Percentiles rank a stretch among this genome's conserved stretches.
Conservation (phyloP, 1,140 invertebrate genomes). For the Dufourea novaeangliae region DNA sequence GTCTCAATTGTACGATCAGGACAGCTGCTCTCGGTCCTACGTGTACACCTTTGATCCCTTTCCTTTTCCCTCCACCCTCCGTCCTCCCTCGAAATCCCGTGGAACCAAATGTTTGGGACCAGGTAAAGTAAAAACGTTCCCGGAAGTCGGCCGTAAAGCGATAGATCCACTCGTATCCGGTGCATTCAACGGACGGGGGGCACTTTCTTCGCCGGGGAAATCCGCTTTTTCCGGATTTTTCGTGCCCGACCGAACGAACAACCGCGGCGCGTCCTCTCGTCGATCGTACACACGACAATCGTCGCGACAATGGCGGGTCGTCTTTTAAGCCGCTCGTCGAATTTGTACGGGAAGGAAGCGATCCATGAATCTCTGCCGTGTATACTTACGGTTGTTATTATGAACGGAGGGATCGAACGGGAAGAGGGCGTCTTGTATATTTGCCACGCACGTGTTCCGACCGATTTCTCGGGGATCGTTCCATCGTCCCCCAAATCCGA, state of each 20-base stretch:
- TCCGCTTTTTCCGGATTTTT: constrained; percentile 65
- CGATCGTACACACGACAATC: constrained; percentile 23
- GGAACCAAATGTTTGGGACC: background rate
- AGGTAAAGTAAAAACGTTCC: constrained; percentile 46
- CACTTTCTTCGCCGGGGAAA: constrained; percentile 46
- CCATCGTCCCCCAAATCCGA: constrained; percentile 20
- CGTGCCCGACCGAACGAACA: constrained; percentile 17
- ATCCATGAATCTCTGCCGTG: background rate
- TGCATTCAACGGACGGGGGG: constrained; percentile 38
- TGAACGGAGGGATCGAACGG: constrained; percentile 2
- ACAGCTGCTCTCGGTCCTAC: constrained; percentile 39
- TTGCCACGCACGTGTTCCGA: constrained; percentile 35
- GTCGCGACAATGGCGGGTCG: constrained; percentile 19
- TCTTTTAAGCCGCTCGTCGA: constrained; percentile 16
- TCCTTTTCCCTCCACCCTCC: background rate
- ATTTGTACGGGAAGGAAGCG: background rate
- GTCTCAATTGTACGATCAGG: constrained; percentile 5
- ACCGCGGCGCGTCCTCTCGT: background rate
- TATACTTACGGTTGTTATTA: constrained; percentile 12
- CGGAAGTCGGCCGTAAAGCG: constrained; percentile 64
- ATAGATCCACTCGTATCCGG: constrained; percentile 57
- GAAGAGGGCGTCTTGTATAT: background rate
- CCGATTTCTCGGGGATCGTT: background rate
- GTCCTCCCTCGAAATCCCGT: background rate
- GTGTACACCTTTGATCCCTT: constrained; percentile 14